phyloP scores from a whole-genome alignment of 1,140 invertebrate species.

The Galendromus occidentalis region DNA sequence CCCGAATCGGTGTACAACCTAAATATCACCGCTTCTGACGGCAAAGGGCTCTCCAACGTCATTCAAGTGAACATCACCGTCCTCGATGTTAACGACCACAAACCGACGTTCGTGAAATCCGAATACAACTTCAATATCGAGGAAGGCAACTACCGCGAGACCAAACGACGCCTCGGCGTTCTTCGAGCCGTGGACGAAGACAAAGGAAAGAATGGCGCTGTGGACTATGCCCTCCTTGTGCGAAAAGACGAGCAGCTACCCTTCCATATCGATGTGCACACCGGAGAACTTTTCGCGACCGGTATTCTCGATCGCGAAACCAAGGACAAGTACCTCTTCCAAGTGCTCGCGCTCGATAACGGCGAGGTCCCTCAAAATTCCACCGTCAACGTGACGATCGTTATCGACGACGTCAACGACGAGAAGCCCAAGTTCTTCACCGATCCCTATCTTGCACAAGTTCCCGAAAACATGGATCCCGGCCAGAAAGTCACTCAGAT shows the following conservation, averaged over 20 bases:
- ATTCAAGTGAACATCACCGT: constrained; percentile 42
- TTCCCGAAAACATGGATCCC: constrained; percentile 29
- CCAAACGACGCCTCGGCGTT: constrained; percentile 31
- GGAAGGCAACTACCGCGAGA: constrained; percentile 43
- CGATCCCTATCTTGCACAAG: constrained; percentile 25
- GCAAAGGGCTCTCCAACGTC: constrained; percentile 44
- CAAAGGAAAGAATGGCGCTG: constrained; percentile 29
- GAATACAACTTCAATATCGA: constrained; percentile 61
- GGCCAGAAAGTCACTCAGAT: constrained; percentile 25
- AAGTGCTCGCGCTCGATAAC: constrained; percentile 44
- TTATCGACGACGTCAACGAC: constrained; percentile 51
- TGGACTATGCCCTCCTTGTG: constrained; percentile 26
- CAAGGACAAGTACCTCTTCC: constrained; percentile 45
- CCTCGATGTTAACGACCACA: constrained; percentile 64
- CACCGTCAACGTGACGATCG: constrained; percentile 51
- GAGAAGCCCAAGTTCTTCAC: constrained; percentile 31
- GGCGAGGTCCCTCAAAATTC: constrained; percentile 40
- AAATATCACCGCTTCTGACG: constrained; percentile 52
- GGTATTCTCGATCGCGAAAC: constrained; percentile 57
- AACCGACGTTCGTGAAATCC: constrained; percentile 53
- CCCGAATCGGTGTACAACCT: constrained; percentile 54
- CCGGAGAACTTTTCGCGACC: constrained; percentile 48
- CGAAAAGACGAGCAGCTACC: constrained; percentile 29
- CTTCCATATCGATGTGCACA: constrained; percentile 48
- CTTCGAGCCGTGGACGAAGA: constrained; percentile 49